Evolutionary conservation across 1,140 invertebrate species (phyloP).

Genomic region (Anastatus disparis): DNA sequence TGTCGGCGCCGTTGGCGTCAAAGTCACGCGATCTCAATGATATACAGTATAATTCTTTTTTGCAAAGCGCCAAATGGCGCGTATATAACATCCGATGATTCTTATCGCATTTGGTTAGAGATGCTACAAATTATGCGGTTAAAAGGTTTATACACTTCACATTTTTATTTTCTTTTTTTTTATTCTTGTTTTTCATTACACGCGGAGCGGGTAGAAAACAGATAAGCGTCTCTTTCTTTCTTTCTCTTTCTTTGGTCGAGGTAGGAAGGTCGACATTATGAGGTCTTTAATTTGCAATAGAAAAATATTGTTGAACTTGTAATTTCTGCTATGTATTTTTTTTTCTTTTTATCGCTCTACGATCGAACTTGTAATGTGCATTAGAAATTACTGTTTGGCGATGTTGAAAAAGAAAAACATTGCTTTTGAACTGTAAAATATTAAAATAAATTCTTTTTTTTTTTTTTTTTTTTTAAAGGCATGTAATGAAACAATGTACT

Average conservation of each 20-base stretch:
- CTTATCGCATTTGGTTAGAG: constrained; percentile 9
- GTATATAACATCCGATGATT: neutral
- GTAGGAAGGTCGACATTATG: neutral
- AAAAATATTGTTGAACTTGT: neutral
- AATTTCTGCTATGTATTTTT: neutral
- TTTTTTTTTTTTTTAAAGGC: no score
- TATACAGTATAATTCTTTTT: no score
- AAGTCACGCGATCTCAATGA: constrained; percentile 25
- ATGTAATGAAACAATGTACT: no score
- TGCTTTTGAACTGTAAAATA: no score
- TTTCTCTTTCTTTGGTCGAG: no score
- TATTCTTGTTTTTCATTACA: no score
- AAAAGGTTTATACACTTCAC: no score
- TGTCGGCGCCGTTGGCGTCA: constrained; percentile 3
- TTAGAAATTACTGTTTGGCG: no score
- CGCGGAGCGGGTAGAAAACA: neutral
- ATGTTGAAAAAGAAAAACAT: no score
- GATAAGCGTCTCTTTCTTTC: no score
- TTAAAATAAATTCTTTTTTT: no score
- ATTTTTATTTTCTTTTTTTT: neutral
- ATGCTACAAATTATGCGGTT: constrained; percentile 29
- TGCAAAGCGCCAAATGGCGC: constrained; percentile 17
- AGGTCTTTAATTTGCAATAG: neutral
- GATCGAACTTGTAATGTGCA: no score
- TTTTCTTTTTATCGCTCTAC: neutral